Base-by-base conservation (phyloP, 1,140 invertebrate species). In the Drosophila azteca region DNA sequence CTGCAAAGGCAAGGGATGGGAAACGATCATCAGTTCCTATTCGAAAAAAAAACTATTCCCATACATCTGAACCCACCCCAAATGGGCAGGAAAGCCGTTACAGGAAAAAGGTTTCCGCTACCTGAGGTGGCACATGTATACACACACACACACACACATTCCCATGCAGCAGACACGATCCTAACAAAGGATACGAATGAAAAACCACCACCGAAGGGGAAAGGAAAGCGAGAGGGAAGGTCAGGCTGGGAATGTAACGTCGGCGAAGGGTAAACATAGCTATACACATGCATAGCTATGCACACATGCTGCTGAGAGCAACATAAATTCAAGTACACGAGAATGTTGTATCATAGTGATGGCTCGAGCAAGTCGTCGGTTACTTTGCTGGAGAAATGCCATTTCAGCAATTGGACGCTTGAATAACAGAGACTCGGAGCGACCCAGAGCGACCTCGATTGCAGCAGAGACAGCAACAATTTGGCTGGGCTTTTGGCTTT, bases 1-100 rank as follows among this genome's bases (percentile, higher is more conserved):
- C 94, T 94, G 77, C 13, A 92, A 82, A 3, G 5, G 3, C 2
- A 2, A 5, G 39, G 13, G 31, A 11, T 22, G 13, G 49, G 29
- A 13, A 4, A 35, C 3, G 13, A 15, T 50, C 43, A 11, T 22
- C n/a, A 48, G 17, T 55, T 65, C 60, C 53, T 46, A 66, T 74
- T 74, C 8, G 53, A 53, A 65, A 43, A 8, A 29, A 26, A 24
- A 48, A 17, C 53, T 2, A 48, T 26, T 50, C 17, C 24, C 24
- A 26, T 0, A 26, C 24, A 26, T 5, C 46, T 31, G 35, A n/a
- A 54, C 63, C 48, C 48, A 63, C 54, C 61, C 57, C 67, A 3
- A 29, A 26, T 41, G 26, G 24, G n/a, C 13, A 45, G 50, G 66
- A 77, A 80, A 60, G 41, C 81, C 81, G 81, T 85, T 85, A 84